phyloP scores from a whole-genome alignment of 1,140 invertebrate genomes.

The Phthorimaea operculella region DNA sequence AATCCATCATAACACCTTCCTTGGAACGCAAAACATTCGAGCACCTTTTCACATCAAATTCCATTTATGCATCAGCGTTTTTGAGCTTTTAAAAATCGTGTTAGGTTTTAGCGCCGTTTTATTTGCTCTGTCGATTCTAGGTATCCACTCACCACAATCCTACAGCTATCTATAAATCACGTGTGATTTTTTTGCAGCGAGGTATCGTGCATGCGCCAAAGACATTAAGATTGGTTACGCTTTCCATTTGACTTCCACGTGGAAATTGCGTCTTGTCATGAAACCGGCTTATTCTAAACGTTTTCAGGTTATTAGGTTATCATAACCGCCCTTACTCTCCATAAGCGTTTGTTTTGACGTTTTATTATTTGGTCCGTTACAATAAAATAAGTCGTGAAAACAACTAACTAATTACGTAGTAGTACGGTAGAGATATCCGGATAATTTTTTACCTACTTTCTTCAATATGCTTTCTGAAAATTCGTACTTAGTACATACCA shows the following conservation, averaged over 20 bases:
- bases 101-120: too few relatives aligned
- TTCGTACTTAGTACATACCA: neutral
- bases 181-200: conserved; percentile 31
- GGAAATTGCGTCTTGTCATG: conserved; percentile 60
- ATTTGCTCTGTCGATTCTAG: too few relatives aligned
- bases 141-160: neutral
- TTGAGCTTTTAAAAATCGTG: too few relatives aligned
- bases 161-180: conserved; percentile 9
- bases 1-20: too few relatives aligned
- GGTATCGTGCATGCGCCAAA: conserved; percentile 47
- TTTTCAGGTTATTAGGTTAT: conserved; percentile 56
- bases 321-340: conserved; percentile 29
- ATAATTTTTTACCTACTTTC: too few relatives aligned
- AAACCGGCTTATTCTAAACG: conserved; percentile 40
- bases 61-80: too few relatives aligned
- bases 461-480: too few relatives aligned
- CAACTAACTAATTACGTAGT: too few relatives aligned
- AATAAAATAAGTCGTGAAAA: neutral
- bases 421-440: too few relatives aligned
- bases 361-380: neutral
- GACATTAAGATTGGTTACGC: conserved; percentile 55
- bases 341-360: conserved; percentile 18
- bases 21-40: too few relatives aligned
- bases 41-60: too few relatives aligned
- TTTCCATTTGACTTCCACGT: conserved; percentile 52